Evolutionary conservation across 2,888 invertebrate genomes (phyloP).

Genomic region (Limnephilus marmoratus): DNA sequence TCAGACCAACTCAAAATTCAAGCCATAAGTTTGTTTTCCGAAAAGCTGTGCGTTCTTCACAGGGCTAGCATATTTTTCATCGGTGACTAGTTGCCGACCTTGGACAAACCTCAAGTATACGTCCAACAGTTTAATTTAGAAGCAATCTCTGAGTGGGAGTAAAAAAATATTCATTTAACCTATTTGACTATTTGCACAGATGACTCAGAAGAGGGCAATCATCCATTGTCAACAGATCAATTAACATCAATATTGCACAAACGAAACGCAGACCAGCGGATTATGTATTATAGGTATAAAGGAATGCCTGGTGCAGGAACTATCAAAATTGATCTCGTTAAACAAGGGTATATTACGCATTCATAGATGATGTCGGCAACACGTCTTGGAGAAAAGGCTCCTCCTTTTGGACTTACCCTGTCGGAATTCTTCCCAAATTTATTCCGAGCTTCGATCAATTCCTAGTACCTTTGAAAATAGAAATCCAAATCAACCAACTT

Average conservation of each 20-base stretch:
- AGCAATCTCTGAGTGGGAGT: neutral
- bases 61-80: neutral
- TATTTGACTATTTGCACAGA: neutral
- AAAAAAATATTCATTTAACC: neutral
- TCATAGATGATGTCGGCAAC: neutral
- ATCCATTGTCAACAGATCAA: neutral
- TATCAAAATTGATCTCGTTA: neutral
- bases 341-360: neutral
- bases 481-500: neutral
- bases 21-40: neutral
- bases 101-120: neutral
- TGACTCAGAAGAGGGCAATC: no score
- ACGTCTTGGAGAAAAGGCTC: neutral
- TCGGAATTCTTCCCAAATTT: neutral
- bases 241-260: neutral
- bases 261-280: neutral
- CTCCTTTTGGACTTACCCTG: neutral
- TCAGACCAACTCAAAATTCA: neutral
- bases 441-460: neutral
- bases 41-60: neutral
- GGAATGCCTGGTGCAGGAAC: neutral
- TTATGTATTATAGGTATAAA: neutral
- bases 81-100: neutral
- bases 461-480: neutral
- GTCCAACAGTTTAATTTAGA: neutral